Percentiles rank a stretch among this genome's conserved stretches.
These are phyloP conservation scores for Cydia amplana DNA, from an alignment of 1,140 invertebrate species.

Conservation along the genomic window DNA sequence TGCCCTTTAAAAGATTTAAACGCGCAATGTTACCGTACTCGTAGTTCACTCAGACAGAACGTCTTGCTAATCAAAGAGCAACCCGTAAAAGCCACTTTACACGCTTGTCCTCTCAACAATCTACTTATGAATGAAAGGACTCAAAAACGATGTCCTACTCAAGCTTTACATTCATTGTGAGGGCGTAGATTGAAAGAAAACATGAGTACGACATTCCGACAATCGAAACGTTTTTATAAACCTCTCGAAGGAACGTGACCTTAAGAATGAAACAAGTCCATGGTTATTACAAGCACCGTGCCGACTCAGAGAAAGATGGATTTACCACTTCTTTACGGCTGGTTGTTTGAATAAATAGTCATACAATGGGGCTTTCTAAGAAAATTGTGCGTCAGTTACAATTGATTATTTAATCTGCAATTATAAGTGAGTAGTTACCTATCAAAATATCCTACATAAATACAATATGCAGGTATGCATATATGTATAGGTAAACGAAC, in stretches of 20 bases:
- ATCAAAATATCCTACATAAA: neutral
- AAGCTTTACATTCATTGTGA: slow-evolving; percentile 33
- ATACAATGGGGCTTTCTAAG: neutral
- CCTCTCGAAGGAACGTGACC: slow-evolving; percentile 59
- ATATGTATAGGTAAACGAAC: too few relatives aligned
- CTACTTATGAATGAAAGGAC: slow-evolving; percentile 40
- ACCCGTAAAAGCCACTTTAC: slow-evolving; percentile 26
- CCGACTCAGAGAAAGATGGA: neutral
- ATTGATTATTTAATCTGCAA: neutral
- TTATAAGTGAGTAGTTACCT: neutral
- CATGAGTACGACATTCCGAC: slow-evolving; percentile 54
- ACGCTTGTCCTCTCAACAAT: slow-evolving; percentile 17
- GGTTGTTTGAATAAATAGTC: slow-evolving; percentile 16
- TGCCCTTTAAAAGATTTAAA: slow-evolving; percentile 27
- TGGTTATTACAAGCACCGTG: slow-evolving; percentile 14
- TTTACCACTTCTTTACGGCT: slow-evolving; percentile 17
- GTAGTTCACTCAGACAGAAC: neutral
- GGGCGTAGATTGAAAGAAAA: slow-evolving; percentile 62
- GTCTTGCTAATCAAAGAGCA: neutral
- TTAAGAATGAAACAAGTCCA: slow-evolving; percentile 38
- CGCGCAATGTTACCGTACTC: neutral
- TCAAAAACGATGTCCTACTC: slow-evolving; percentile 36
- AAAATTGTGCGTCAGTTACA: neutral
- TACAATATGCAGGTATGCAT: neutral
- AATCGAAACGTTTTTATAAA: slow-evolving; percentile 55